Evolutionary conservation across 2,888 invertebrate genomes (phyloP).

Genomic region (Cepaea hortensis): DNA sequence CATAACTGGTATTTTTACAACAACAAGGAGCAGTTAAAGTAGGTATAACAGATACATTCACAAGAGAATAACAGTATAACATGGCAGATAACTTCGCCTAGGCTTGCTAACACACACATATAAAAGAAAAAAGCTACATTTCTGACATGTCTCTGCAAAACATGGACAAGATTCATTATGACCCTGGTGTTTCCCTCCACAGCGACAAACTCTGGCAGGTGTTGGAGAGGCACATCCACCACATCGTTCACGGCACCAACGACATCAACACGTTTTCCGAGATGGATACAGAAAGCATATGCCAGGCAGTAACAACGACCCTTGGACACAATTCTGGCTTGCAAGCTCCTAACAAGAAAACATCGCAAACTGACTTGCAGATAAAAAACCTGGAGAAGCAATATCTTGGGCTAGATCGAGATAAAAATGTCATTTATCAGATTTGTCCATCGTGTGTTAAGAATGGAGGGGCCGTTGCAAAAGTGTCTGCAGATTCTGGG

Average conservation of each 20-base stretch:
- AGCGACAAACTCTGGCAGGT: constrained; percentile 61
- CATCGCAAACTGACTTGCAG: not conserved
- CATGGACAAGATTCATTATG: not conserved
- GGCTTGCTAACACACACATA: no score
- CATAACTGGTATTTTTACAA: no score
- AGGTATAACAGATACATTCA: no score
- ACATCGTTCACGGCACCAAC: constrained; percentile 60
- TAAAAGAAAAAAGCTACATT: not conserved
- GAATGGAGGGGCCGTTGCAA: not conserved
- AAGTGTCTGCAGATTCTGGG: constrained; percentile 38
- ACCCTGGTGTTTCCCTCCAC: constrained; percentile 15
- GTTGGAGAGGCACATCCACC: constrained; percentile 63
- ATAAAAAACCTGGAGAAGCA: not conserved
- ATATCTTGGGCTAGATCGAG: not conserved
- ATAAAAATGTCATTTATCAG: not conserved
- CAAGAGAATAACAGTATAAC: no score
- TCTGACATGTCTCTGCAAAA: not conserved
- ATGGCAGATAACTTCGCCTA: no score
- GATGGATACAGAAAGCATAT: constrained; percentile 9
- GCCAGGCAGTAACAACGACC: constrained; percentile 21
- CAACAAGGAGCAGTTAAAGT: no score
- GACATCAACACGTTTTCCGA: constrained; percentile 40
- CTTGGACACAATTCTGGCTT: not conserved
- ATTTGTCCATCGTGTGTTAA: not conserved
- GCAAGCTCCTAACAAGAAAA: not conserved